phyloP scores from a whole-genome alignment of 2,888 invertebrate species.

The Aricia artaxerxes region DNA sequence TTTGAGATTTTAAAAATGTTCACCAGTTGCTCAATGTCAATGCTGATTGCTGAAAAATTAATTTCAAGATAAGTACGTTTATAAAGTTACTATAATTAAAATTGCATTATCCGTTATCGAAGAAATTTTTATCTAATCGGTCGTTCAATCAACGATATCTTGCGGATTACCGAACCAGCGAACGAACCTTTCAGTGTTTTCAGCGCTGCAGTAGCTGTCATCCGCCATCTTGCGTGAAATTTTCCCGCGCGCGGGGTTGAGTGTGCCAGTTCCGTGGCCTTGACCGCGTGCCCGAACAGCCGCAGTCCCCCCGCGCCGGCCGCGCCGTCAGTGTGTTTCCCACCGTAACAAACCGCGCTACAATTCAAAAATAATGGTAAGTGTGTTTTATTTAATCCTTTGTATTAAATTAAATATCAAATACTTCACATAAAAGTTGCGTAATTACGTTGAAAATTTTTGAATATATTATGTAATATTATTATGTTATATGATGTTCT shows the following conservation, averaged over 20 bases:
- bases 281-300: constrained; percentile 58
- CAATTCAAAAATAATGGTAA: constrained; percentile 64
- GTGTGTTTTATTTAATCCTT: constrained; percentile 41
- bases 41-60: background rate
- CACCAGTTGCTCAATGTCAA: background rate
- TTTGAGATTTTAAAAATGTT: background rate
- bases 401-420: background rate
- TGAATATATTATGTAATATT: background rate
- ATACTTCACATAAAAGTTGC: background rate
- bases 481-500: background rate
- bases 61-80: background rate
- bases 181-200: background rate
- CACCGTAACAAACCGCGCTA: constrained; percentile 47
- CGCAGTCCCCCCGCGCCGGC: constrained; percentile 68
- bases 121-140: constrained; percentile 19
- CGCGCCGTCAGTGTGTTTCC: constrained; percentile 46
- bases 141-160: background rate
- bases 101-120: constrained; percentile 13
- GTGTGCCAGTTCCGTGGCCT: constrained; percentile 75
- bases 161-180: background rate
- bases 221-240: constrained; percentile 41
- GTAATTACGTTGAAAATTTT: background rate
- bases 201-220: constrained; percentile 33
- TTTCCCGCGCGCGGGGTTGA: constrained; percentile 67
- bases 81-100: background rate